Evolutionary conservation across 2,888 invertebrate species (phyloP), one percentile per base, ranked within the genome.

Genomic region (Yponomeuta sedellus): DNA sequence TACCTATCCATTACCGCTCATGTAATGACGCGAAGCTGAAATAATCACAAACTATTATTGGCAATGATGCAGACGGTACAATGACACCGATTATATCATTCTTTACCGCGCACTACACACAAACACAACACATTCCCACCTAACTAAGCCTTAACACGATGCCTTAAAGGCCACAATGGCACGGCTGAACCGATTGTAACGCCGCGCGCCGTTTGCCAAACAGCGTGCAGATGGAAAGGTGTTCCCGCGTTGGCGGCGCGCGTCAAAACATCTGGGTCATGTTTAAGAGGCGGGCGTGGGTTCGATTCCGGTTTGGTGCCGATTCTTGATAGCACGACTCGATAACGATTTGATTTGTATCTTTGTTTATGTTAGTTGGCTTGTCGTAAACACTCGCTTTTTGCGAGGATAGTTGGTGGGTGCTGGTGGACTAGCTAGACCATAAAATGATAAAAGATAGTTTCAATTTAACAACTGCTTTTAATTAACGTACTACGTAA

Each of bases 251-350:
- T 75, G 81, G 83, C 79, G 81, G 70, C 25, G 12, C 44, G 44
- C 64, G 40, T 52, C 44, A 22, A 64, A 66, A 74, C 75, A 83
- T 82, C 81, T 75, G 78, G 83, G 85, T 82, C 84, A 80, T 67
- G 44, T 52, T 52, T 52, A 52, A 52, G 74, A 77, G 78, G 83
- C 69, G 75, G 79, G 83, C 69, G 75, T 73, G 68, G 64, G 64
- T 52, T 44, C 64, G 61, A 64, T 64, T 64, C 64, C 64, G 64
- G 64, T 64, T 52, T 22, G 44, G 44, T 34, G 34, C 10, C 39
- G 59, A 59, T 59, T 12, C 59, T 59, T 59, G 59, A 59, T 22
- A 58, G n/a, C n/a, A 22, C 22, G 58, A 22, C 8, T 58, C 20
- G 44, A 66, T 59, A 65, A 57, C 20, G 44, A 12, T 1, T 52